Conservation (phyloP, 2,888 invertebrate species). For the Diloba caeruleocephala region DNA sequence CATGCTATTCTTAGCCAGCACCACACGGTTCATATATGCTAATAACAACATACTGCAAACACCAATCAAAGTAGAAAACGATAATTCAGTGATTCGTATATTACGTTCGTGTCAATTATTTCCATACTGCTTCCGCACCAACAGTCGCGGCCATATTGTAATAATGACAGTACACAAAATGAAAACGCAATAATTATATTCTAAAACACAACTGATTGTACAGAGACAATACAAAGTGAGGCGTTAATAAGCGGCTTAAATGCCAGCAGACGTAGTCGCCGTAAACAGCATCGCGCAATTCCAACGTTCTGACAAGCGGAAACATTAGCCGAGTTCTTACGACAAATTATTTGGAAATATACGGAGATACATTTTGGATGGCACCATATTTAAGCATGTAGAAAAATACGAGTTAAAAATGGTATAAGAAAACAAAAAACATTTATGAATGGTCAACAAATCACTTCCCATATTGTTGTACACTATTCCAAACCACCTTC, state of each 20-base stretch:
- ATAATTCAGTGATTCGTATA: too few relatives aligned
- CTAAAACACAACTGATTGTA: slow-evolving; percentile 11
- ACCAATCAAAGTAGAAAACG: too few relatives aligned
- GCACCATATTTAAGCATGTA: not conserved
- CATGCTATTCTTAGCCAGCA: too few relatives aligned
- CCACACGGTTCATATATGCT: too few relatives aligned
- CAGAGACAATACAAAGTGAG: slow-evolving; percentile 11
- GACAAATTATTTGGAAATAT: slow-evolving; percentile 50
- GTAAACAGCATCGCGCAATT: slow-evolving; percentile 36
- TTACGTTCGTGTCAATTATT: not conserved
- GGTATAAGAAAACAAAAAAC: too few relatives aligned
- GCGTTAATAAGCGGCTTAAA: slow-evolving; percentile 23
- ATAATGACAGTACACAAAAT: slow-evolving; percentile 16
- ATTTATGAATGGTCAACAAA: too few relatives aligned
- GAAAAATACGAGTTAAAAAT: too few relatives aligned
- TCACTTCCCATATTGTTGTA: too few relatives aligned
- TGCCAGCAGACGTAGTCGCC: slow-evolving; percentile 26
- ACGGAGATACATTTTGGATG: slow-evolving; percentile 12
- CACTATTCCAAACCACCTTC: too few relatives aligned
- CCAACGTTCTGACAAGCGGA: slow-evolving; percentile 41
- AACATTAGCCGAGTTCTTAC: slow-evolving; percentile 47
- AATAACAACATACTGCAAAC: too few relatives aligned
- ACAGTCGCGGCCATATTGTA: slow-evolving; percentile 8
- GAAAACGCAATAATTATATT: slow-evolving; percentile 24
- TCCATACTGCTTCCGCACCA: not conserved